A percentile compares a stretch with the other conserved stretches of the same genome.
Conservation (phyloP, 1,140 invertebrate species). For the Caenorhabditis inopinata region DNA sequence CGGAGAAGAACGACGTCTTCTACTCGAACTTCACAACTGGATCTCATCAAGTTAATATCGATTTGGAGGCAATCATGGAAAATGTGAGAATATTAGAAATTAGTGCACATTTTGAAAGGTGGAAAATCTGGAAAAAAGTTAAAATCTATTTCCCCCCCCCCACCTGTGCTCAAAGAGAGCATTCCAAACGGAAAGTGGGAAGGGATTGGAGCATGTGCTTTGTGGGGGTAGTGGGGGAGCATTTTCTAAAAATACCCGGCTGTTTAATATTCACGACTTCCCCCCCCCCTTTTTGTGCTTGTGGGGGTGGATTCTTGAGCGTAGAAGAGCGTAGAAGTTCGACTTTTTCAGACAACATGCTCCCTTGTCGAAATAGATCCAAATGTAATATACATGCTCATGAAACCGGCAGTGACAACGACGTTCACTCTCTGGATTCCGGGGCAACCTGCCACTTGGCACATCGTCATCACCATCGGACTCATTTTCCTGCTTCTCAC, state of each 20-base stretch:
- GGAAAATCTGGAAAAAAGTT: too few species aligned
- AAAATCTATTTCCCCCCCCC: too few species aligned
- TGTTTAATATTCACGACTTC: too few species aligned
- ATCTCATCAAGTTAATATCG: background rate
- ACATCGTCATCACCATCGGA: background rate
- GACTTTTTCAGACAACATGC: background rate
- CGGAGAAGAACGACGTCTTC: background rate
- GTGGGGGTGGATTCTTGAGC: too few species aligned
- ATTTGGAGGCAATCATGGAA: background rate
- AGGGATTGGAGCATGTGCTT: too few species aligned
- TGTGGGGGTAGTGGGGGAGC: too few species aligned
- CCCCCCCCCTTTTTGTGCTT: too few species aligned
- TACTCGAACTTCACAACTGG: background rate
- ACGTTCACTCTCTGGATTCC: conserved; percentile 6
- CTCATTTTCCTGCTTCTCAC: background rate
- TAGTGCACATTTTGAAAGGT: too few species aligned
- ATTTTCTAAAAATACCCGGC: too few species aligned
- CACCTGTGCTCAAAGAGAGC: too few species aligned
- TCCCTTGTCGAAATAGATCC: background rate
- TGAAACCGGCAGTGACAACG: background rate
- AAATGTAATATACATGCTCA: background rate
- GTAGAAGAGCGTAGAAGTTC: too few species aligned
- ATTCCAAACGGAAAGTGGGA: too few species aligned
- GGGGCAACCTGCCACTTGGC: background rate
- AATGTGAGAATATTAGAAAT: background rate